Conservation (phyloP, 2,797 vertebrate genomes). For the Pelobates cultripes region DNA sequence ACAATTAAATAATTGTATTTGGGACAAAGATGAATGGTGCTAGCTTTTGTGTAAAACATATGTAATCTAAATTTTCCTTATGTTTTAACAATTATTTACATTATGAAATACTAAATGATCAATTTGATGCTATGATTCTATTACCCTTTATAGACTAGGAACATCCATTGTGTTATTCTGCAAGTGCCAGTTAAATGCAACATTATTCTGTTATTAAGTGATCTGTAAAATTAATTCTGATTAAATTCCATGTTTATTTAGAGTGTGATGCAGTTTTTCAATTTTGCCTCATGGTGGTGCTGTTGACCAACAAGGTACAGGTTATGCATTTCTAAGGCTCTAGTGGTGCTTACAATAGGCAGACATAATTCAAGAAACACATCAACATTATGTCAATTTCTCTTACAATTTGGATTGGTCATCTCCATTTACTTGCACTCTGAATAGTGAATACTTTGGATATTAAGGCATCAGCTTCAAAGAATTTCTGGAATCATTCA, state of each 20-base stretch:
- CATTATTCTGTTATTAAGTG: no score
- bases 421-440: background rate
- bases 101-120: no score
- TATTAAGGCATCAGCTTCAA: background rate
- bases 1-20: no score
- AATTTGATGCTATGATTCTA: no score
- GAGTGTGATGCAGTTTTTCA: conserved; percentile 6
- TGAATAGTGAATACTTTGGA: background rate
- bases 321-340: background rate
- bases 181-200: no score
- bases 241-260: background rate
- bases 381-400: background rate
- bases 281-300: conserved; percentile 13
- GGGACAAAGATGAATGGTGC: no score
- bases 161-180: no score
- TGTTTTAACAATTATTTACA: no score
- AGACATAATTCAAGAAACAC: background rate
- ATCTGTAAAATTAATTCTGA: no score
- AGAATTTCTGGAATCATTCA: background rate
- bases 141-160: no score
- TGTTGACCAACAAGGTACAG: conserved; percentile 19
- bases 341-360: background rate
- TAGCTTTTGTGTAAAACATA: no score
- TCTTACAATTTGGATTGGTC: background rate
- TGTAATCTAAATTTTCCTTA: no score